Evolutionary conservation across 64 coral and sea anemone genomes (phyloP), one percentile per base, ranked within the genome.

Genomic region (Porites australiensis): DNA sequence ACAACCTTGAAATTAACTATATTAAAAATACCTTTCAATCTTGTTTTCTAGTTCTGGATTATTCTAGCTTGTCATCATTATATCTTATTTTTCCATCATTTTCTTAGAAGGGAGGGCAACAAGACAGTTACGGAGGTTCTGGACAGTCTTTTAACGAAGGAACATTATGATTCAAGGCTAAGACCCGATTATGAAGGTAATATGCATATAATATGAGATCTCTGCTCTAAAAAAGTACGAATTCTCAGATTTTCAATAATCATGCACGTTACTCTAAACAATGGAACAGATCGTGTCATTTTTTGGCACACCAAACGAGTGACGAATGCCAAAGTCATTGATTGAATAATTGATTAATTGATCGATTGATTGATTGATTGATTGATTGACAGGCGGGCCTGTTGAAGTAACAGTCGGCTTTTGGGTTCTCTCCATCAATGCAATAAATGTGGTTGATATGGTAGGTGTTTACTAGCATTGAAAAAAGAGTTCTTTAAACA

Each of bases 381-480:
- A 87, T 44, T 82, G 43, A 72, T 50, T 94, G 18, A 58, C 60
- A 97, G 95, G 81, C 68, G 92, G 88, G 10, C 95, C 95, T 51
- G 95, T 97, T 5, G 44, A 89, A 49, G 88, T 97, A 8, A 88
- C 57, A 9, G 93, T 97, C 60, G 95, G 95, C 44, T 97, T 97
- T 76, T 97, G 95, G 95, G 92, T 97, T 22, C 86, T 97, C 10
- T 97, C 95, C 11, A 97, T 97, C 37, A 92, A 97, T 79, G 65
- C 95, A 2, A 97, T 97, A 16, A 93, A 97, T 81, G 95, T 97
- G 13, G 86, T 97, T 16, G 93, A 97, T 62, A 97, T 97, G 95
- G 95, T 97, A 88, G 47, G 88, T 73, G 13, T 45, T 43, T 19
- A 4, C 43, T 4, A 7, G 3, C 44, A 19, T 8, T 55, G 50